Percentiles rank a stretch among this genome's conserved stretches.
These are phyloP conservation scores for Neoseiulus cucumeris DNA, from an alignment of 1,140 invertebrate genomes.

Conservation along the genomic window DNA sequence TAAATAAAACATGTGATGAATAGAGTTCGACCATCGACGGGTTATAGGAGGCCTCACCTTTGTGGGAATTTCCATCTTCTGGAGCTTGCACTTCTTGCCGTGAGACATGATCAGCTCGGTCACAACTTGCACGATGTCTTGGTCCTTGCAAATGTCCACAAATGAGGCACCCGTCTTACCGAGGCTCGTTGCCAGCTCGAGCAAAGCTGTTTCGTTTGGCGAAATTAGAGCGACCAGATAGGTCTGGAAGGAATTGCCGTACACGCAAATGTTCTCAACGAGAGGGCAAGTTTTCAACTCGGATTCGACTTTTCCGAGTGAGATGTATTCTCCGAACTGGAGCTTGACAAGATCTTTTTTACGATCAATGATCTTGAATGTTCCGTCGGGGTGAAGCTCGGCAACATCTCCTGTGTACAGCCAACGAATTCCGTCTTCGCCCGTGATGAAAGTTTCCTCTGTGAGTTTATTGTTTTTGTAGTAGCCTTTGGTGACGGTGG, in stretches of 20 bases:
- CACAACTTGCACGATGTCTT: constrained; percentile 52
- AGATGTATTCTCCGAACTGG: constrained; percentile 37
- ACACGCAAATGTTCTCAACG: constrained; percentile 91
- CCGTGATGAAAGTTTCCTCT: constrained; percentile 61
- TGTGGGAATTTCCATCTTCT: constrained; percentile 5
- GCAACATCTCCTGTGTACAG: constrained; percentile 93
- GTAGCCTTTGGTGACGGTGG: constrained; percentile 80
- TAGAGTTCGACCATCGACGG: no score
- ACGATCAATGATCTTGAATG: constrained; percentile 84
- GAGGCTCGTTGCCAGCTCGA: constrained; percentile 41
- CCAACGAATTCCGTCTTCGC: constrained; percentile 57
- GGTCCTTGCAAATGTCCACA: constrained; percentile 52
- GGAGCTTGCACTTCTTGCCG: constrained; percentile 41
- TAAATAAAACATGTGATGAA: no score
- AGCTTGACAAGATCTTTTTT: constrained; percentile 34
- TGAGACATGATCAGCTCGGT: constrained; percentile 53
- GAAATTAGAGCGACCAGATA: constrained; percentile 78
- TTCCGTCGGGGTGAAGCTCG: constrained; percentile 72
- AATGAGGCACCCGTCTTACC: constrained; percentile 31
- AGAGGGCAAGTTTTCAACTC: constrained; percentile 76
- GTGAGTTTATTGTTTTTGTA: constrained; percentile 76
- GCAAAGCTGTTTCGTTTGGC: constrained; percentile 45
- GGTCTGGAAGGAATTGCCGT: constrained; percentile 60
- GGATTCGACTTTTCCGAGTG: constrained; percentile 70
- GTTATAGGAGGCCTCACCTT: constrained; percentile 27